phyloP scores from a whole-genome alignment of 2,797 vertebrate genomes.

The Notoglanidium macrostoma region DNA sequence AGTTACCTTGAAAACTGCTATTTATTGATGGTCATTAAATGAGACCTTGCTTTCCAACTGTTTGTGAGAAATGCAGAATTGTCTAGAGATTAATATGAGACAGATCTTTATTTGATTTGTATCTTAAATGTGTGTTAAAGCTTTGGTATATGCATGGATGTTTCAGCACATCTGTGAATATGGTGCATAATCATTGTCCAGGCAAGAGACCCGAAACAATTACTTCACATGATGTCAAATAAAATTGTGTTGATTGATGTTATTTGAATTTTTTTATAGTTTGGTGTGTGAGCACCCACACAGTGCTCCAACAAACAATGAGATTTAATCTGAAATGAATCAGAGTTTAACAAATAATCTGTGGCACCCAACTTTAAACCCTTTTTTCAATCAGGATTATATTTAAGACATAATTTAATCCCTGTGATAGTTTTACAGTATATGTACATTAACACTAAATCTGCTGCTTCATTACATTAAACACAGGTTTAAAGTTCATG shows the following conservation, averaged over 20 bases:
- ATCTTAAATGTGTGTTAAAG: background rate
- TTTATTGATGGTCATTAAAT: background rate
- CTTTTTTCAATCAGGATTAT: background rate
- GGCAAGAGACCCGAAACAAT: background rate
- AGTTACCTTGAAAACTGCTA: background rate
- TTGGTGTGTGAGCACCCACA: background rate
- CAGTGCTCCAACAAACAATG: too few relatives aligned
- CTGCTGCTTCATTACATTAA: background rate
- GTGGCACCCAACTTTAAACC: background rate
- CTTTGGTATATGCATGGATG: background rate
- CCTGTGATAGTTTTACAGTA: background rate
- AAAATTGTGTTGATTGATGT: background rate
- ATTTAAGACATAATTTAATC: background rate
- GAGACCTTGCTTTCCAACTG: background rate
- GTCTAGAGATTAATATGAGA: background rate
- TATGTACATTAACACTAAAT: background rate
- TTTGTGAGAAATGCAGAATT: background rate
- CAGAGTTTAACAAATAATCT: background rate
- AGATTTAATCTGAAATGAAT: background rate
- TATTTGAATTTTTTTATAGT: background rate
- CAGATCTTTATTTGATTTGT: background rate
- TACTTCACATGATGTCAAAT: background rate
- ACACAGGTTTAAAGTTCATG: background rate
- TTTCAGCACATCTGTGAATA: background rate
- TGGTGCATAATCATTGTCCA: background rate